Evolutionary conservation across 2,888 invertebrate genomes (phyloP).

Genomic region (Eristalis arbustorum): DNA sequence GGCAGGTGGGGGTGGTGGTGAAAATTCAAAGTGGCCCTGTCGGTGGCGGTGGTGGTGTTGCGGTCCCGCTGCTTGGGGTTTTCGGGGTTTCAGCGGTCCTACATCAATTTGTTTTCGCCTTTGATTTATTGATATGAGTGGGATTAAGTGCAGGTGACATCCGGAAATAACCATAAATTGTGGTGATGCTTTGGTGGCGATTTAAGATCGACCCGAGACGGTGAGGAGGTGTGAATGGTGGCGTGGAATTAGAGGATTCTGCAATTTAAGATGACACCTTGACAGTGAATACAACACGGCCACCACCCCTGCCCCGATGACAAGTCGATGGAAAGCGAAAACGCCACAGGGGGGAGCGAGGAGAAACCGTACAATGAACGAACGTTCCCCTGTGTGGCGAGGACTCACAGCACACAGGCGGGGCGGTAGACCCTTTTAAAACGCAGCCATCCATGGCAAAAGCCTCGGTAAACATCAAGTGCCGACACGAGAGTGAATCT

Average conservation of each 20-base stretch:
- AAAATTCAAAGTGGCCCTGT: background rate
- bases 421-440: conserved; percentile 25
- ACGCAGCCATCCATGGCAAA: conserved; percentile 46
- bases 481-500: conserved; percentile 54
- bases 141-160: conserved; percentile 66
- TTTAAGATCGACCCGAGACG: conserved; percentile 17
- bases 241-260: background rate
- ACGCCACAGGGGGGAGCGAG: background rate
- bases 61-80: conserved; percentile 41
- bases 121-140: conserved; percentile 69
- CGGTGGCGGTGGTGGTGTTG: conserved; percentile 12
- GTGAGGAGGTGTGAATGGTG: background rate
- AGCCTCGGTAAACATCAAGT: conserved; percentile 55
- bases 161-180: conserved; percentile 31
- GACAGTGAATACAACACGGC: conserved; percentile 2
- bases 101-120: conserved; percentile 58
- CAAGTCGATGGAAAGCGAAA: conserved; percentile 8
- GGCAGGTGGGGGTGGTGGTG: background rate
- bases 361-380: conserved; percentile 16
- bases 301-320: background rate
- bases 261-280: background rate
- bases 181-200: conserved; percentile 23
- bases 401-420: conserved; percentile 24
- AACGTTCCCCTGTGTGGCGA: conserved; percentile 39
- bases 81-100: conserved; percentile 53